Conservation (phyloP, 2,888 invertebrate species). For the Pheosia tremula region DNA sequence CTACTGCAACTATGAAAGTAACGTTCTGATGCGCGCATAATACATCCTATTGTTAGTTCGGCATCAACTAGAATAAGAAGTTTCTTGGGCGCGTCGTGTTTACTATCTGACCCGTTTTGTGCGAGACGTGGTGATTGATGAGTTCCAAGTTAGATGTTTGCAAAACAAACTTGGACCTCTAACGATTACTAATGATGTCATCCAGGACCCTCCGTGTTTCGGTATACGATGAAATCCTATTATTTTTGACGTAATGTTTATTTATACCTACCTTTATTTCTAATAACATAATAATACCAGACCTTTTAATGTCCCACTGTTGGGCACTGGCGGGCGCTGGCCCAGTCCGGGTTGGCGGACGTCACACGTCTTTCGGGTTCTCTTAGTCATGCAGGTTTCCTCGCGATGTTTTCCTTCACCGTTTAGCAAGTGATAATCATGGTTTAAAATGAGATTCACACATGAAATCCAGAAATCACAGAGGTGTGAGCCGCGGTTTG, state of each 20-base stretch:
- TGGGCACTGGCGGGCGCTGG: too few relatives aligned
- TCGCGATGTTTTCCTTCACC: too few relatives aligned
- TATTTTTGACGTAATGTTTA: neutral
- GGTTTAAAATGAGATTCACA: too few relatives aligned
- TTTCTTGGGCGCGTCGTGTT: neutral
- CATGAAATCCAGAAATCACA: too few relatives aligned
- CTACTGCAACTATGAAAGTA: neutral
- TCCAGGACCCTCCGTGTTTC: neutral
- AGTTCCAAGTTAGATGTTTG: slow-evolving; percentile 6
- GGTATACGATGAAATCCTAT: slow-evolving; percentile 3
- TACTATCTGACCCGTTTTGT: slow-evolving; percentile 8
- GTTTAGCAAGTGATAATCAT: too few relatives aligned
- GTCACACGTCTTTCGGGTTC: too few relatives aligned
- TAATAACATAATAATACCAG: neutral
- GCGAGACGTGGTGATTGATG: slow-evolving; percentile 8
- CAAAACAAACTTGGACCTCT: slow-evolving; percentile 8
- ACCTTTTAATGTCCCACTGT: too few relatives aligned
- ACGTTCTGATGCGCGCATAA: neutral
- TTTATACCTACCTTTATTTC: neutral
- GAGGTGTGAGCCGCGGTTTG: too few relatives aligned
- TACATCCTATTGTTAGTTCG: neutral
- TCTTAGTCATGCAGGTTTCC: too few relatives aligned
- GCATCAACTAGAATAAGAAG: slow-evolving; percentile 7
- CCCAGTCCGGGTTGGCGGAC: too few relatives aligned
- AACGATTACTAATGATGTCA: slow-evolving; percentile 9